phyloP scores from a whole-genome alignment of 1,140 invertebrate species.

The Bombus picipes region DNA sequence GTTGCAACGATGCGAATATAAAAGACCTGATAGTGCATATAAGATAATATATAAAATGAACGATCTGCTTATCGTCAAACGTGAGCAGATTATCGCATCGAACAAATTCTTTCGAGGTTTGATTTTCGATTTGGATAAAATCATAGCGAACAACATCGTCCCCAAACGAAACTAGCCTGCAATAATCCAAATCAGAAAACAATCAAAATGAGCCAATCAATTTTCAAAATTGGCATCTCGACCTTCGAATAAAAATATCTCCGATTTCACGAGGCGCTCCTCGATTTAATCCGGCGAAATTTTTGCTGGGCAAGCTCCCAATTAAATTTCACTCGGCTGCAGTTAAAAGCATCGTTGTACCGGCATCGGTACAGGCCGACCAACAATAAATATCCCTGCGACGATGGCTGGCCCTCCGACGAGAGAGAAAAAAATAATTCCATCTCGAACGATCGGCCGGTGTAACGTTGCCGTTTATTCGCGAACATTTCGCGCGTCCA shows the following conservation, averaged over 20 bases:
- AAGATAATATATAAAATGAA: not conserved
- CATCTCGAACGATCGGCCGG: not conserved
- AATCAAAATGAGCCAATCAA: not conserved
- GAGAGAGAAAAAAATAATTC: not conserved
- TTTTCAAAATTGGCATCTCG: not conserved
- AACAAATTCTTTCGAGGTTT: too few species aligned
- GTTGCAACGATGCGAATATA: not conserved
- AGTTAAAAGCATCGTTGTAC: not conserved
- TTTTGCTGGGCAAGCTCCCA: not conserved
- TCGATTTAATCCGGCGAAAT: not conserved
- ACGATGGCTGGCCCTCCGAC: not conserved
- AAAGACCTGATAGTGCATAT: not conserved
- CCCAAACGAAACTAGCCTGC: too few species aligned
- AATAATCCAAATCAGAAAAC: too few species aligned
- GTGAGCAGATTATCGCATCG: too few species aligned
- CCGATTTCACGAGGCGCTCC: not conserved
- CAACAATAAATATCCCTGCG: conserved; percentile 15
- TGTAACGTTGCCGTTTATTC: conserved; percentile 16
- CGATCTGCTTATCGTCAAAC: too few species aligned
- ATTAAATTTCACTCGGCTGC: conserved; percentile 12
- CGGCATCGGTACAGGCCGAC: not conserved
- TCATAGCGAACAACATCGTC: too few species aligned
- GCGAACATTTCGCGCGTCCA: conserved; percentile 49
- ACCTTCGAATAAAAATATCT: too few species aligned
- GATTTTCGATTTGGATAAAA: too few species aligned